Percentiles rank a stretch among this genome's conserved stretches.
Evolutionary conservation across 2,888 invertebrate species (phyloP).

Genomic region (Rhopalosiphum nymphaeae): DNA sequence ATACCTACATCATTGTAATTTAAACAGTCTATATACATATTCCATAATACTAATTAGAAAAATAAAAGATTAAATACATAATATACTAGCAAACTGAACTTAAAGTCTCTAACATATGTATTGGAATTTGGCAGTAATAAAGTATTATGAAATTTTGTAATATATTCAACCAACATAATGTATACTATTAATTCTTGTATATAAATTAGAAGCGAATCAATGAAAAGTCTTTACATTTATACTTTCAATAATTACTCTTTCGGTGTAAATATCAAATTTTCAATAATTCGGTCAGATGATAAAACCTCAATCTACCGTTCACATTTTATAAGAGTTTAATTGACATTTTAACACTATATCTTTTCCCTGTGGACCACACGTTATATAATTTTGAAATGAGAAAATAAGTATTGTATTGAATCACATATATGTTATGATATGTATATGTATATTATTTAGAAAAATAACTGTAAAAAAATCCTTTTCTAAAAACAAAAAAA

Average conservation of each 20-base stretch:
- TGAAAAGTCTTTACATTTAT: neutral
- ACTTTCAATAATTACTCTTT: neutral
- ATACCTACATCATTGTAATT: neutral
- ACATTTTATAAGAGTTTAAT: slow-evolving; percentile 23
- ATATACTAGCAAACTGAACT: neutral
- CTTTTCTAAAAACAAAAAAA: neutral
- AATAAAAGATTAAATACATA: neutral
- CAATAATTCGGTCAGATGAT: neutral
- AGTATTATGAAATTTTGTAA: neutral
- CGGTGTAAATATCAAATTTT: neutral
- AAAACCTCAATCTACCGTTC: slow-evolving; percentile 24
- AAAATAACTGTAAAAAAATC: neutral
- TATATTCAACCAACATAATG: neutral
- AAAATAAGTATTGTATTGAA: neutral
- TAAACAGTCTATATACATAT: neutral
- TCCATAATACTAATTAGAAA: neutral
- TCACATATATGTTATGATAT: neutral
- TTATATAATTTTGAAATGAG: neutral
- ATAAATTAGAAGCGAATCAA: neutral
- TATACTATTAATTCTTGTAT: neutral
- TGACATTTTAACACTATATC: slow-evolving; percentile 38
- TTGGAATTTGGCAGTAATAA: neutral
- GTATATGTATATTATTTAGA: neutral
- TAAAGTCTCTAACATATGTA: neutral
- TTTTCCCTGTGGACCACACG: neutral